Base-by-base conservation (phyloP, 1,140 invertebrate species). In the Lepidurus packardi region DNA sequence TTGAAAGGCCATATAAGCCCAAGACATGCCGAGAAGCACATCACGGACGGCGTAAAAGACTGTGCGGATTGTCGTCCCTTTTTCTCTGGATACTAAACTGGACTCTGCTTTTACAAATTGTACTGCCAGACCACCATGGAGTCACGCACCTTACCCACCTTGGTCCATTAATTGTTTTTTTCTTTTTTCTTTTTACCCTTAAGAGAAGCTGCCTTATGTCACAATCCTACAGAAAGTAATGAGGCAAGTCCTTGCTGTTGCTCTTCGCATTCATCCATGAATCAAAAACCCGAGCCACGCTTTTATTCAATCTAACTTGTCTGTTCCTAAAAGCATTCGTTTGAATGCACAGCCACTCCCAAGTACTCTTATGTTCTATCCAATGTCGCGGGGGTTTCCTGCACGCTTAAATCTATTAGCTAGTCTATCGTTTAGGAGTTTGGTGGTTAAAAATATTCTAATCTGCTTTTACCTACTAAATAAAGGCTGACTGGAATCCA, bases 51-150 rank as follows among this genome's bases (percentile, higher is more conserved):
- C 21, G 53, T 21, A 21, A 16, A n/a, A 65, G 13, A 21, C 53
- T 65, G 1, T 65, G 34, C 34, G 34, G 34, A 65, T 65, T 65
- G 53, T 65, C 53, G 53, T 65, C 21, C 53, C 21, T 65, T 21
- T 21, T 65, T 65, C 21, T 65, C 53, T 7, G 53, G 53, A 65
- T 65, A 65, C 53, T 65, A 65, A 65, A 65, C 21, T 65, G 53
- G 53, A 65, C 9, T 65, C 21, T 13, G 53, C 53, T 65, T 65
- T 65, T 65, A 65, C 53, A 65, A 65, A 65, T 65, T 65, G 53
- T n/a, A n/a, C 53, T 65, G 53, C 53, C 53, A 65, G 53, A 65
- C 53, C 53, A 65, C 53, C 53, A 65, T 65, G 53, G 53, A 65
- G 53, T 65, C 53, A 65, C 53, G 53, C 53, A 65, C 53, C 53